Evolutionary conservation across 2,888 invertebrate genomes (phyloP), one percentile per base, ranked within the genome.

Genomic region (Aphrophora alni): DNA sequence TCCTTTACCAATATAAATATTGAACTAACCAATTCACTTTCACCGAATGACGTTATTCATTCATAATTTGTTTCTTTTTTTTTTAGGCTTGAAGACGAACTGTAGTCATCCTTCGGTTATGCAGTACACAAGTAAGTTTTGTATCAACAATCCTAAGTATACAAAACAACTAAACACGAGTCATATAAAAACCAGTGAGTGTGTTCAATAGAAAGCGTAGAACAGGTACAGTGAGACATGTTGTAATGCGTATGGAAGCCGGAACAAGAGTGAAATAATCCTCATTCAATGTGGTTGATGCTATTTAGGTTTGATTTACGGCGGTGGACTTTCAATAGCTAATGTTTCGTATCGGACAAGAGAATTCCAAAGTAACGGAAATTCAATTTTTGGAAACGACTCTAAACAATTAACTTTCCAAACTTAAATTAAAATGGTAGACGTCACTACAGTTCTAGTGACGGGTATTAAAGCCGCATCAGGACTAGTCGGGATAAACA

Each of bases 381-480:
- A 33, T 33, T 5, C 8, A 33, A 33, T 33, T 33, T 3, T 33
- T 8, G 33, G 33, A 3, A 3, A 33, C 33, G 33, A 33, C 8
- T 5, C 33, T 3, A 33, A 33, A 33, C 8, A 33, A 33, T 3
- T 33, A 8, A 5, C 8, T 33, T 33, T 33, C 3, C 3, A 5
- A 33, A 8, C 8, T 33, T 8, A 3, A 44, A 14, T 26, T 26
- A 74, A 70, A 26, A 82, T 83, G 83, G 83, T 83, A 70, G 84
- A 83, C 12, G 79, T 87, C 17, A 78, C 87, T 28, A 88, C 91
- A 0, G 90, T 92, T 2, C 91, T 93, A 8, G 87, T 92, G 0
- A 89, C 91, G 0, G 94, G 95, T 75, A 90, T 95, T 7, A 95
- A 95, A 87, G 89, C 93, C 8, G 94, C 94, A 12, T 90, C 93